Conservation (phyloP, 2,888 invertebrate genomes). For the Athalia circularis region DNA sequence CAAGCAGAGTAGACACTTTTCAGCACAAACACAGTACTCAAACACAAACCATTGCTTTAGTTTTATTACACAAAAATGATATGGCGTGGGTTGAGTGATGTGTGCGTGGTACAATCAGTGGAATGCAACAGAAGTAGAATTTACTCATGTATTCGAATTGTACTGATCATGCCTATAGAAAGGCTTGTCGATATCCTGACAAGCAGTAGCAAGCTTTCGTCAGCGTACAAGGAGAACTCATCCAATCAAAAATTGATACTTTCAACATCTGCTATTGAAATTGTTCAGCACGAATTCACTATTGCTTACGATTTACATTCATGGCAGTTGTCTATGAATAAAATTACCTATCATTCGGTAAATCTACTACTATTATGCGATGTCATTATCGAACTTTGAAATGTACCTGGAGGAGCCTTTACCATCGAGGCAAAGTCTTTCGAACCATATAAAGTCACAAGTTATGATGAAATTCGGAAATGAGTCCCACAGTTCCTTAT, state of each 20-base stretch:
- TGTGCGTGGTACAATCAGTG: slow-evolving; percentile 26
- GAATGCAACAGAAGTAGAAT: slow-evolving; percentile 36
- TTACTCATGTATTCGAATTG: neutral
- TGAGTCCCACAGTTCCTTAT: no score
- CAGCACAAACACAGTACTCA: slow-evolving; percentile 38
- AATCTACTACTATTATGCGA: no score
- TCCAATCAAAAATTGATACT: neutral
- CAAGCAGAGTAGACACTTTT: slow-evolving; percentile 35
- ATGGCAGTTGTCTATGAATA: no score
- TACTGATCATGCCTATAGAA: neutral
- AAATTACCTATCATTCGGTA: no score
- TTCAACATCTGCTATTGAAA: no score
- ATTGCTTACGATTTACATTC: no score
- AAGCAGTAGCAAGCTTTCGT: neutral
- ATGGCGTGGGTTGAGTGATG: slow-evolving; percentile 33
- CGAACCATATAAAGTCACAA: no score
- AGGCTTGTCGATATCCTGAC: neutral
- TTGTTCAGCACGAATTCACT: no score
- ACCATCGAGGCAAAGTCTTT: no score
- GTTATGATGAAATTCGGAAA: no score
- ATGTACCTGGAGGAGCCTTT: no score
- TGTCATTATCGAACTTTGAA: no score
- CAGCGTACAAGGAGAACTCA: neutral
- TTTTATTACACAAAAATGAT: slow-evolving; percentile 11
- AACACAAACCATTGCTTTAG: slow-evolving; percentile 20